Evolutionary conservation across 2,797 vertebrate genomes (phyloP).

Genomic region (Galagoides demidoff): DNA sequence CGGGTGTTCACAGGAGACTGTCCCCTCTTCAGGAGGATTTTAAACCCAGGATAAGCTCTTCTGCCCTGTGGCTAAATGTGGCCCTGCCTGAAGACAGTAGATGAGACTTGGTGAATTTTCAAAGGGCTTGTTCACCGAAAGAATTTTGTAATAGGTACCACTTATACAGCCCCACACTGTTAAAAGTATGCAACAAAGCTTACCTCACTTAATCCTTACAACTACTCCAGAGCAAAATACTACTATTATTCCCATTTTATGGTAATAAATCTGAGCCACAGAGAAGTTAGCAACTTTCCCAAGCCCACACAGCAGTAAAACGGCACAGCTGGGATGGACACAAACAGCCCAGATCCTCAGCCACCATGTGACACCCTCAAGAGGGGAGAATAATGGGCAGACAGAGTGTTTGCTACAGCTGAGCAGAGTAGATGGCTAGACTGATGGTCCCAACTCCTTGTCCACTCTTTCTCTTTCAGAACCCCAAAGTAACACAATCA

Average conservation of each 20-base stretch:
- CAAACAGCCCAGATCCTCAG: background rate
- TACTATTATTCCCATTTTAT: background rate
- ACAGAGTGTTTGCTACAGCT: accelerated
- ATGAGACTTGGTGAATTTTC: background rate
- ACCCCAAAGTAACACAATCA: background rate
- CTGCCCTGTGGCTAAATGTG: background rate
- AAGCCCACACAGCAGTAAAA: background rate
- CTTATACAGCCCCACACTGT: background rate
- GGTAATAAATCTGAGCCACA: background rate
- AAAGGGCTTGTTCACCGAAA: background rate
- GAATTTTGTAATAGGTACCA: background rate
- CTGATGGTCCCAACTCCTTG: background rate
- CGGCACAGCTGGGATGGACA: background rate
- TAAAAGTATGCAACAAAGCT: background rate
- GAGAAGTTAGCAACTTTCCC: background rate
- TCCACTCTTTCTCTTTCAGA: background rate
- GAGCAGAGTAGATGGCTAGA: background rate
- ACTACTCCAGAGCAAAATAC: background rate
- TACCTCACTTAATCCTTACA: background rate
- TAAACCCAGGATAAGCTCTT: background rate
- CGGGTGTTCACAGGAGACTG: background rate
- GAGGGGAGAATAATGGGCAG: background rate
- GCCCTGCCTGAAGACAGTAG: background rate
- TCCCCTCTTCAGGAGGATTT: background rate
- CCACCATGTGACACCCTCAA: background rate